Base-by-base conservation (phyloP, 2,888 invertebrate species). In the Halictus quadricinctus region DNA sequence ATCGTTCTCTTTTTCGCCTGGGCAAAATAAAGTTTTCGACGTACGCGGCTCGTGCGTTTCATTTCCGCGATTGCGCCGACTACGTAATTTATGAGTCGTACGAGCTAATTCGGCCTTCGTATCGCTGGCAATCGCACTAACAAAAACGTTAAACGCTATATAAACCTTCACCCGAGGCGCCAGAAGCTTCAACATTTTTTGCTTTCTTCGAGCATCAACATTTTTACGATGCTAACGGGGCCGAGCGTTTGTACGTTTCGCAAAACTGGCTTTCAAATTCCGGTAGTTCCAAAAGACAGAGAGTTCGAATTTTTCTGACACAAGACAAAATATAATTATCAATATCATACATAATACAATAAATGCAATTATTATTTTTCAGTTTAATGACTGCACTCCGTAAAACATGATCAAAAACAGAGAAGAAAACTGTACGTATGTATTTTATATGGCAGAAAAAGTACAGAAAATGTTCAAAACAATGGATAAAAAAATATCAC, bases 21-120 rank as follows among this genome's bases (percentile, higher is more conserved):
- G 4, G 41, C 2, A 18, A 46, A 46, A 77, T 78, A 73, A 78
- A 81, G 29, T 78, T 66, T 58, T 50, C 66, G 64, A 78, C 50
- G 72, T 69, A 29, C n/a, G 36, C 43, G 41, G 36, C 74, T 72
- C 13, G 46, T 21, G 15, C 46, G 29, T 72, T 72, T 81, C 70
- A 25, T 81, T 77, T 77, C 46, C 25, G 43, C 41, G 7, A 1
- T 36, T 21, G 43, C 25, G 13, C 29, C 25, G 29, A 58, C 72
- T 48, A 58, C 58, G 21, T 72, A 54, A 78, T 72, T 21, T 79
- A 79, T 29, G 77, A 72, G 15, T 58, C 41, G 41, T 43, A 5
- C 74, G 58, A 58, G 58, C 10, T 74, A 74, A 54, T 74, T 74
- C 43, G 29, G 58, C 18, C 54, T 25, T 41, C 41, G 50, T 36